Conservation (phyloP, 2,797 vertebrate genomes). For the Momotus momota region DNA sequence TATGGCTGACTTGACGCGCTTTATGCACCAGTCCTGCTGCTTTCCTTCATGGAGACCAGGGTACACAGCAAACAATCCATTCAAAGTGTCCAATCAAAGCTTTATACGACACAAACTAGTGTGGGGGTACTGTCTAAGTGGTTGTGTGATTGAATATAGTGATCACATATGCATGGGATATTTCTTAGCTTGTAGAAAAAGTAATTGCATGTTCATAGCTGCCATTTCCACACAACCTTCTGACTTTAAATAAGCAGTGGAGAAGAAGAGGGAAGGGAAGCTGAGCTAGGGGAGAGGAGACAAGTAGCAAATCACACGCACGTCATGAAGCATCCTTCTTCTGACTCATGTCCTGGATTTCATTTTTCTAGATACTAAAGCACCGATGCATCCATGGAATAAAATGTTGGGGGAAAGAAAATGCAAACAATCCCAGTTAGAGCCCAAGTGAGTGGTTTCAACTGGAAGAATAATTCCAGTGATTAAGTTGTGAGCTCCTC, state of each 20-base stretch:
- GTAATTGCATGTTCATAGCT: conserved; percentile 1
- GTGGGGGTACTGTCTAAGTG: conserved; percentile 24
- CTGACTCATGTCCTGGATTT: rapidly evolving
- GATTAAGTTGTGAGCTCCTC: background rate
- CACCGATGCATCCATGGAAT: background rate
- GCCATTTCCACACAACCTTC: background rate
- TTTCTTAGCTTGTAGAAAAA: background rate
- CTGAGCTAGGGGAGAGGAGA: background rate
- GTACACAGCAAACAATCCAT: background rate
- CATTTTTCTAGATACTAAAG: background rate
- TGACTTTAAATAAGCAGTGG: background rate
- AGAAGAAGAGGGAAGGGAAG: background rate
- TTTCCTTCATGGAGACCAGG: background rate
- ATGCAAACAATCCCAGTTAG: background rate
- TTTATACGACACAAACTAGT: conserved; percentile 14
- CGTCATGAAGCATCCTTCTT: background rate
- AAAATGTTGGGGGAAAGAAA: background rate
- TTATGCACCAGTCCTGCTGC: background rate
- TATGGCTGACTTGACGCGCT: conserved; percentile 5
- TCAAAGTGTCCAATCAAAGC: conserved; percentile 37
- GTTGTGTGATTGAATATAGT: conserved; percentile 7
- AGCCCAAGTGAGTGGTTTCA: background rate
- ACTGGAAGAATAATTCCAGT: background rate
- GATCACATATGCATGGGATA: conserved; percentile 8
- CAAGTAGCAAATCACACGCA: background rate